A percentile compares a stretch with the other conserved stretches of the same genome.
phyloP scores from a whole-genome alignment of 2,888 invertebrate genomes.

The Zaprionus lineosus region DNA sequence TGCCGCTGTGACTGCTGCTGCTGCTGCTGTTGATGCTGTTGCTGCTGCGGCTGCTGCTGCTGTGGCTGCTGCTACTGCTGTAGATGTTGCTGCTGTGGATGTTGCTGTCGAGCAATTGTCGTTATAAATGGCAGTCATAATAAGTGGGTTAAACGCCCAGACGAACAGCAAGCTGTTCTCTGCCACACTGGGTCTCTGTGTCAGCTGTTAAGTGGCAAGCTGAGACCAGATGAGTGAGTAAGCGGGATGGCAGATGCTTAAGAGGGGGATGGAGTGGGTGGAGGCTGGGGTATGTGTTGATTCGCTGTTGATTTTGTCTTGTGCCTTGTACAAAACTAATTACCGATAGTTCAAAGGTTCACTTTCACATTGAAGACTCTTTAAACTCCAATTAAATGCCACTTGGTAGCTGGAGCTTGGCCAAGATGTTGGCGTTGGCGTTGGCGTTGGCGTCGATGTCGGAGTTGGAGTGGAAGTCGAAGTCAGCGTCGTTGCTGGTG shows the following conservation, averaged over 20 bases:
- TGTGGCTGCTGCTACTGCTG: constrained; percentile 11
- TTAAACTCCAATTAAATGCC: constrained; percentile 74
- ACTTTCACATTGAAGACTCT: constrained; percentile 43
- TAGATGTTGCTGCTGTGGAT: constrained; percentile 7
- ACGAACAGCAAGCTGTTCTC: constrained; percentile 10
- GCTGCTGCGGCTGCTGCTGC: not conserved
- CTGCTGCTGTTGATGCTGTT: not conserved
- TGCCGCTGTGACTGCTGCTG: not conserved
- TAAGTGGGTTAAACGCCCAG: constrained; percentile 74
- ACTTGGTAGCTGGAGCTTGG: constrained; percentile 24
- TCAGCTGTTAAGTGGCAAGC: constrained; percentile 40
- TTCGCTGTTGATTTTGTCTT: constrained; percentile 67
- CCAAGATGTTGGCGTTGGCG: constrained; percentile 4
- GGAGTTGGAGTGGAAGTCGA: not conserved
- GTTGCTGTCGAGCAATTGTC: constrained; percentile 47
- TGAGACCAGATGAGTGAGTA: not conserved
- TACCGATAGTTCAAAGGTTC: constrained; percentile 69
- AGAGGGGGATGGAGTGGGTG: not conserved
- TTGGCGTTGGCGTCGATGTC: not conserved
- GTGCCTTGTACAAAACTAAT: constrained; percentile 58
- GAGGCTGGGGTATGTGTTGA: constrained; percentile 53
- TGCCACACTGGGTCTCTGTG: constrained; percentile 47
- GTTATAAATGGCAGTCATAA: constrained; percentile 76
- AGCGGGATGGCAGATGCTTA: not conserved
- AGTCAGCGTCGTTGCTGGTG: not conserved